Evolutionary conservation across 1,140 invertebrate species (phyloP).

Genomic region (Temnothorax nylanderi): DNA sequence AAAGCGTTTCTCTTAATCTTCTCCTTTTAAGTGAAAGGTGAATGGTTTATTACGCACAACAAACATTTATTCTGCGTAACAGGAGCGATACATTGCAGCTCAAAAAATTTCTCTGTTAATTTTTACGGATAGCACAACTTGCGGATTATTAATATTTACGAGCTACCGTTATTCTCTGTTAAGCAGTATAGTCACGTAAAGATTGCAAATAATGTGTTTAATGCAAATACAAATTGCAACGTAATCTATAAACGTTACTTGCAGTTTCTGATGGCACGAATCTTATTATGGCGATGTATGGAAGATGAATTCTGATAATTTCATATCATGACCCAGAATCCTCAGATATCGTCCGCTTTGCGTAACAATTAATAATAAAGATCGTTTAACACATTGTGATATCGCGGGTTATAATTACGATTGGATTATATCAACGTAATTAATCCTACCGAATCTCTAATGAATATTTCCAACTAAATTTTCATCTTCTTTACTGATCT

Average conservation of each 20-base stretch:
- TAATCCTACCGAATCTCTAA: not conserved
- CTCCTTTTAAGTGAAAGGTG: slow-evolving; percentile 47
- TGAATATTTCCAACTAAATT: not conserved
- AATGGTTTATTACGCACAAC: slow-evolving; percentile 42
- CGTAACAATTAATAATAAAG: slow-evolving; percentile 1
- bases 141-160: not conserved
- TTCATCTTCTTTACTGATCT: not conserved
- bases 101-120: slow-evolving; percentile 13
- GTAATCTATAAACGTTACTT: slow-evolving; percentile 26
- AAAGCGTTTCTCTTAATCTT: not conserved
- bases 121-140: slow-evolving; percentile 3
- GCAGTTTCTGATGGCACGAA: not conserved
- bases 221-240: slow-evolving; percentile 11
- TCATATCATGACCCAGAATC: slow-evolving; percentile 30
- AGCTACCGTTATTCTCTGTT: not conserved
- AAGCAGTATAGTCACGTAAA: not conserved
- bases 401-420: not conserved
- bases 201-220: not conserved
- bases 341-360: slow-evolving; percentile 27
- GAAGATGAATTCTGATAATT: slow-evolving; percentile 47
- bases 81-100: not conserved
- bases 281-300: slow-evolving; percentile 9
- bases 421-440: not conserved
- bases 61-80: slow-evolving; percentile 36
- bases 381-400: not conserved